phyloP scores from a whole-genome alignment of 2,797 vertebrate genomes.

The Anableps anableps region DNA sequence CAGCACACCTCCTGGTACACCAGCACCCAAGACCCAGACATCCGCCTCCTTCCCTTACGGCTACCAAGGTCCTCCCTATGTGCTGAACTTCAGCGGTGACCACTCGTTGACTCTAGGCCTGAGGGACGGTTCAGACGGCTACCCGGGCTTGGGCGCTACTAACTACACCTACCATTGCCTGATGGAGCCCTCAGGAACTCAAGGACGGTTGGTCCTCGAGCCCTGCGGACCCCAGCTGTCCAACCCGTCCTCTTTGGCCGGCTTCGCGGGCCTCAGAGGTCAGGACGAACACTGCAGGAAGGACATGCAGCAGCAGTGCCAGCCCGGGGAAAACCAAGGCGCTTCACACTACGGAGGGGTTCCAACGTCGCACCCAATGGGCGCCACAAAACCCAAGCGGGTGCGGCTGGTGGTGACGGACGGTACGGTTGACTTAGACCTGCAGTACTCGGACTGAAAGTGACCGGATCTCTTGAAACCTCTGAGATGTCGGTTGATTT shows the following conservation, averaged over 20 bases:
- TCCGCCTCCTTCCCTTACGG: conserved; percentile 67
- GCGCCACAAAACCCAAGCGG: conserved; percentile 85
- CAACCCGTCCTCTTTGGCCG: conserved; percentile 71
- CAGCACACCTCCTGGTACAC: conserved; percentile 65
- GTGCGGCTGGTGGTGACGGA: conserved; percentile 92
- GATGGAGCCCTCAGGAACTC: conserved; percentile 87
- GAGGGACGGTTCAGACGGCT: conserved; percentile 78
- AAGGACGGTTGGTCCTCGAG: conserved; percentile 83
- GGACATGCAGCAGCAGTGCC: conserved; percentile 77
- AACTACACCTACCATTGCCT: conserved; percentile 88
- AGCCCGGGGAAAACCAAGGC: conserved; percentile 71
- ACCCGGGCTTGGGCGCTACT: conserved; percentile 72
- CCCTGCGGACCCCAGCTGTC: conserved; percentile 77
- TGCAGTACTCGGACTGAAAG: conserved; percentile 85
- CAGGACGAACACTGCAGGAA: conserved; percentile 74
- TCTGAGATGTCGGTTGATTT: conserved; percentile 19
- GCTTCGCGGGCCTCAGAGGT: conserved; percentile 74
- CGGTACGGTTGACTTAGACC: conserved; percentile 89
- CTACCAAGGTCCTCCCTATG: conserved; percentile 80
- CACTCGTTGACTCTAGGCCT: conserved; percentile 84
- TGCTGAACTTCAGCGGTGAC: conserved; percentile 84
- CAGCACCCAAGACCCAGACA: conserved; percentile 74
- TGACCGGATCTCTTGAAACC: conserved; percentile 10
- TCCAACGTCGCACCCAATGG: conserved; percentile 77
- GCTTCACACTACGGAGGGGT: conserved; percentile 71